These are phyloP conservation scores for Agrypnia vestita DNA, from an alignment of 1,140 invertebrate genomes.

Conservation along the genomic window DNA sequence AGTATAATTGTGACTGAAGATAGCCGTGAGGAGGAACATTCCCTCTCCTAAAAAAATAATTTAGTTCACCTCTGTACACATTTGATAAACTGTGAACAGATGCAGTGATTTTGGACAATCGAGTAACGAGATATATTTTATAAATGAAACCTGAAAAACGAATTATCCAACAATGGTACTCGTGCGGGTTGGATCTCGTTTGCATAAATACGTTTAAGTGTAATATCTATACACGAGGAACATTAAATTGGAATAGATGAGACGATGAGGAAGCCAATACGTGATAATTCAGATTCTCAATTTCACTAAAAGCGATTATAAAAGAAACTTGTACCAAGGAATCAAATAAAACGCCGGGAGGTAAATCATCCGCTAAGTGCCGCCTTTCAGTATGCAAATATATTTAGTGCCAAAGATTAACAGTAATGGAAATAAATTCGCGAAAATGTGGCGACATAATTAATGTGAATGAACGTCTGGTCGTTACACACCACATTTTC, in stretches of 20 bases:
- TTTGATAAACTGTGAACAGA: no score
- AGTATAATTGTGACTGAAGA: no score
- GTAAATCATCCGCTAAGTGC: conserved; percentile 7
- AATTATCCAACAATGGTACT: no score
- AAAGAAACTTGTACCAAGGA: conserved; percentile 10
- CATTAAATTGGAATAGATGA: not conserved
- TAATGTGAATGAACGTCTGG: not conserved
- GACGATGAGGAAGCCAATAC: not conserved
- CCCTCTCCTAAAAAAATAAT: no score
- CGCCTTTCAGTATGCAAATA: conserved; percentile 11
- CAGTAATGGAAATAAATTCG: conserved; percentile 23
- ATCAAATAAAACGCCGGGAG: conserved; percentile 22
- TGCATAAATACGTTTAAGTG: no score
- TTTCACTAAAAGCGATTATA: not conserved
- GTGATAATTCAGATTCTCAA: not conserved
- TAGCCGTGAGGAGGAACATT: no score
- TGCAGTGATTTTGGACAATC: no score
- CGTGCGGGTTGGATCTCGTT: no score
- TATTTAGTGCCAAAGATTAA: conserved; percentile 5
- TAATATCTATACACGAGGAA: no score
- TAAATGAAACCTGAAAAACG: no score
- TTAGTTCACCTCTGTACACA: no score
- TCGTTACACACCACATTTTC: conserved; percentile 7
- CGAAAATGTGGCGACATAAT: conserved; percentile 5
- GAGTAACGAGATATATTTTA: no score